These are phyloP conservation scores for Drosophila sordidapex DNA, from an alignment of 2,888 invertebrate species.

Conservation along the genomic window DNA sequence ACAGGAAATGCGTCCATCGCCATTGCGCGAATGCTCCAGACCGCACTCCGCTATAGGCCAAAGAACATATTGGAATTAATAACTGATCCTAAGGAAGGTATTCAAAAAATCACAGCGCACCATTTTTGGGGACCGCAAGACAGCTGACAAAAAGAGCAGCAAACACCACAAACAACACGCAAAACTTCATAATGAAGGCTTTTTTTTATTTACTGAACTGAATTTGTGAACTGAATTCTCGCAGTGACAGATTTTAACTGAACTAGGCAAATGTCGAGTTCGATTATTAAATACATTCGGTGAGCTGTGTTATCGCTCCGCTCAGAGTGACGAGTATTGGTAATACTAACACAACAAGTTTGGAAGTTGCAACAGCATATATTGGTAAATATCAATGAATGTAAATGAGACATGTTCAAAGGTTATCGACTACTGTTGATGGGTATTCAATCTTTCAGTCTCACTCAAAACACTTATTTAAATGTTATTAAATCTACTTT, in stretches of 20 bases:
- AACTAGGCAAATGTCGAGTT: background rate
- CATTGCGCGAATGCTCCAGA: conserved; percentile 49
- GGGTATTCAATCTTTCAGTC: background rate
- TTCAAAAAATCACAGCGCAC: background rate
- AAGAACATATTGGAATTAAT: background rate
- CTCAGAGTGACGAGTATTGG: background rate
- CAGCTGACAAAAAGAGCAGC: conserved; percentile 7
- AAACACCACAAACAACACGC: conserved; percentile 4
- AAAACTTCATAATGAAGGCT: conserved; percentile 7
- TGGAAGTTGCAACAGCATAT: background rate
- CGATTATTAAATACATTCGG: background rate
- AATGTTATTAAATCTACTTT: background rate
- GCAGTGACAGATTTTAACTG: background rate
- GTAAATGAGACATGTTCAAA: background rate
- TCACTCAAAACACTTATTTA: background rate
- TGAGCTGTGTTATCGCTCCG: background rate
- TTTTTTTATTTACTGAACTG: background rate
- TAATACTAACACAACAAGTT: background rate
- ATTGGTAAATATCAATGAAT: background rate
- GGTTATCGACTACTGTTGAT: background rate
- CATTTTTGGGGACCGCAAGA: conserved; percentile 18
- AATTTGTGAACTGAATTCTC: background rate
- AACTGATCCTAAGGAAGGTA: background rate
- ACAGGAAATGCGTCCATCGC: conserved; percentile 52
- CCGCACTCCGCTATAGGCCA: conserved; percentile 53